A percentile compares a stretch with the other conserved stretches of the same genome.
Evolutionary conservation across 2,888 invertebrate species (phyloP).

Genomic region (Nephrotoma flavescens): DNA sequence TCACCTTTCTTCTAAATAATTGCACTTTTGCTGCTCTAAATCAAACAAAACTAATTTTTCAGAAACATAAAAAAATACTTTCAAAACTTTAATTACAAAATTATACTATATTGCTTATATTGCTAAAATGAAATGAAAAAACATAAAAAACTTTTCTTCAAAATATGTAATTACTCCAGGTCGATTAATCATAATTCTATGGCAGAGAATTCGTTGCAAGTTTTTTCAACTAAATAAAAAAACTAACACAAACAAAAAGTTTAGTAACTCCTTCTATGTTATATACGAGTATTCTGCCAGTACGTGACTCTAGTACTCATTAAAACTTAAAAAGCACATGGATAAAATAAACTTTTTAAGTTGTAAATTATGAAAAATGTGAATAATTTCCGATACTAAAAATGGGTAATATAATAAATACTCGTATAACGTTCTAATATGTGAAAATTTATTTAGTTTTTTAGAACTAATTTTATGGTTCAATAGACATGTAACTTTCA

Average conservation of each 20-base stretch:
- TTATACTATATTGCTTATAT: neutral
- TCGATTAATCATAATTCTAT: neutral
- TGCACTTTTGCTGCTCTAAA: too few species aligned
- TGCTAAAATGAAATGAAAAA: neutral
- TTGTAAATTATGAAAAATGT: neutral
- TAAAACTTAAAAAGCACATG: neutral
- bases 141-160: neutral
- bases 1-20: too few species aligned
- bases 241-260: neutral
- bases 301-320: neutral
- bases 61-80: too few species aligned
- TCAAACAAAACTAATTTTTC: neutral
- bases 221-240: neutral
- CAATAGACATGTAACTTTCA: neutral
- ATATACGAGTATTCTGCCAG: neutral
- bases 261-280: neutral
- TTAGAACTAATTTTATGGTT: neutral
- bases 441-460: neutral
- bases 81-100: neutral
- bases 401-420: neutral
- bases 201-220: neutral
- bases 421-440: neutral
- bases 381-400: neutral
- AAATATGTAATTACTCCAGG: neutral
- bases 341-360: neutral